Evolutionary conservation across 2,888 invertebrate genomes (phyloP), one percentile per base, ranked within the genome.

Genomic region (Ernsta delagoae): DNA sequence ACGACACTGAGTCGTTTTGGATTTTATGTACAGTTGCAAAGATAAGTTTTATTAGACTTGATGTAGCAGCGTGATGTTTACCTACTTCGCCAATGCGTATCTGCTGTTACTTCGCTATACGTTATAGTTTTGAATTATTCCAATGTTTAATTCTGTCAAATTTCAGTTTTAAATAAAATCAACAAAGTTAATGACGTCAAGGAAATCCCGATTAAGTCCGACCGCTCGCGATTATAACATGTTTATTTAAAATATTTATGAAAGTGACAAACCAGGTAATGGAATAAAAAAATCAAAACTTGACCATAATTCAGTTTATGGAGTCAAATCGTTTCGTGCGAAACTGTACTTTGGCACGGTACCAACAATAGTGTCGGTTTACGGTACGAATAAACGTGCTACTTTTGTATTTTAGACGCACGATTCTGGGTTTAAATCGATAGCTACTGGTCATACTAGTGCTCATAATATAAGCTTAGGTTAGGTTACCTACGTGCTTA

Each of bases 351-450:
- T 86, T 90, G 90, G 90, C 88, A 83, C 62, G 70, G 70, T 74
- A 80, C 90, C 90, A 89, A 85, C 75, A 77, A 76, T 80, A 79
- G 83, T 84, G 83, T 85, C 80, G 81, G 80, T 80, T 80, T 56
- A 67, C 56, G 45, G 34, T 9, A 16, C n/a, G 48, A 34, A 45
- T 45, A 48, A 8, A 24, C 60, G 16, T 48, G 45, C 61, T 7
- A 56, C 53, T 61, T 48, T 62, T 68, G 48, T 16, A 24, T 34
- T 48, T 31, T 56, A 67, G 61, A 39, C 57, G 57, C 45, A 45
- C 56, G 60, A 61, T 54, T 67, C 54, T 60, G 34, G 45, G 45
- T 50, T 50, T 50, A 50, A 50, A 50, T 50, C 50, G 50, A 50
- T 50, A 50, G 6, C 11, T 6, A 3, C 11, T 24, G 24, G 24